Conservation (phyloP, 1,140 invertebrate genomes). For the Eulimnadia texana region DNA sequence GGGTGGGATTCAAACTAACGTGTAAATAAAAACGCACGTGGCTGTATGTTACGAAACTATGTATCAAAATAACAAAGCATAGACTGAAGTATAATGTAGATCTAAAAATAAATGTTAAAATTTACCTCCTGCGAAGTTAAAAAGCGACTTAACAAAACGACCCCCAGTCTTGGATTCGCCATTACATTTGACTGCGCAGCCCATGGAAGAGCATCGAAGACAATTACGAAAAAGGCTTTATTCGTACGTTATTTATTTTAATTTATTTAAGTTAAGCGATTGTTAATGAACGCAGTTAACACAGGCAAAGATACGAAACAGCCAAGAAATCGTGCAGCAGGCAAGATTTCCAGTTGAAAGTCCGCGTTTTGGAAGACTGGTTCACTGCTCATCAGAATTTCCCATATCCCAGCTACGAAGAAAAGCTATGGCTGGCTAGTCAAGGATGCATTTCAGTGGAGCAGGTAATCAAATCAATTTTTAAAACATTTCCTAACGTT, state of each 20-base stretch:
- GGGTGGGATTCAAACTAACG: too few relatives aligned
- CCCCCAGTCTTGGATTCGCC: neutral
- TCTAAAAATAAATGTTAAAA: neutral
- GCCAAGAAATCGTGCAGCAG: neutral
- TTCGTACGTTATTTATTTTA: neutral
- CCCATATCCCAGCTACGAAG: slow-evolving; percentile 8
- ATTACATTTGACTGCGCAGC: neutral
- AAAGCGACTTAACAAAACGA: neutral
- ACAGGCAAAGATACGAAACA: neutral
- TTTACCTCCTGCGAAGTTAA: neutral
- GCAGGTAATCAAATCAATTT: neutral
- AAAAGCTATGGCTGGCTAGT: neutral
- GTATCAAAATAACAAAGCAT: too few relatives aligned
- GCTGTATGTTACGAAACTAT: too few relatives aligned
- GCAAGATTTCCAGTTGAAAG: slow-evolving; percentile 4
- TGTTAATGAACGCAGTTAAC: neutral
- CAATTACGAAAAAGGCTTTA: neutral
- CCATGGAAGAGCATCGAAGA: neutral
- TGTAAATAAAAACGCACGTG: too few relatives aligned
- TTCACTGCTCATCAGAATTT: neutral
- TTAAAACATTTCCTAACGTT: neutral
- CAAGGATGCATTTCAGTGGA: neutral
- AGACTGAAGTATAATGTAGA: too few relatives aligned
- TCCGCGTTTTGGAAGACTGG: neutral
- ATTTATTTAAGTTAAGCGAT: neutral